Conservation (phyloP, 1,140 invertebrate genomes). For the Bombus pascuorum region DNA sequence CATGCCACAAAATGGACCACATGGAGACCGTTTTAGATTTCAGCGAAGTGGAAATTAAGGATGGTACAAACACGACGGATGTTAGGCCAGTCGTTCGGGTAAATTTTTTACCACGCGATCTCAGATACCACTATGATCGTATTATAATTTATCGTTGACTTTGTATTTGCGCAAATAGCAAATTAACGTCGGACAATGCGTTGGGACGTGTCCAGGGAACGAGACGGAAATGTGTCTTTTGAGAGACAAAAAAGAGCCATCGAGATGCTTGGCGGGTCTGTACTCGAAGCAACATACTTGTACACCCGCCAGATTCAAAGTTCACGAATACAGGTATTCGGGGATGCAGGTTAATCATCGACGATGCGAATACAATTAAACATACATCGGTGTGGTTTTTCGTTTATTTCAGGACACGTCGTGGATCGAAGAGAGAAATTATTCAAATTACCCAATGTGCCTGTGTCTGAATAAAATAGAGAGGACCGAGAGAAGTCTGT, state of each 20-base stretch:
- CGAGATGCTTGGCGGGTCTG: conserved; percentile 78
- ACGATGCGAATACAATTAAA: neutral
- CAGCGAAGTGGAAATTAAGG: conserved; percentile 74
- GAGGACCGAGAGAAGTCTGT: neutral
- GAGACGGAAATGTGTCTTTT: conserved; percentile 79
- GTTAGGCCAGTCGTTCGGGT: conserved; percentile 75
- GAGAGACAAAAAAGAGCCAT: conserved; percentile 77
- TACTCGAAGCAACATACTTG: conserved; percentile 78
- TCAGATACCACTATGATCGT: no score
- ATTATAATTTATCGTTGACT: neutral
- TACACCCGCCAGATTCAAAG: conserved; percentile 79
- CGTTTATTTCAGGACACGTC: conserved; percentile 72
- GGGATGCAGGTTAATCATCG: neutral
- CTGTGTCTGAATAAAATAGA: conserved; percentile 72
- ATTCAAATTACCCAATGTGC: conserved; percentile 81
- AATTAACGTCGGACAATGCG: conserved; percentile 82
- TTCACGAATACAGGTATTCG: conserved; percentile 80
- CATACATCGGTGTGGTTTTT: neutral
- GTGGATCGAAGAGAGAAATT: conserved; percentile 78
- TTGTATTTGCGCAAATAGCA: conserved; percentile 68
- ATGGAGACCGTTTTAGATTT: conserved; percentile 80
- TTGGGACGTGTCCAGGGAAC: conserved; percentile 79
- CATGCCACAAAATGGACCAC: conserved; percentile 79
- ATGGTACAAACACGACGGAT: conserved; percentile 75
- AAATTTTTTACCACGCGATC: conserved; percentile 25